Base-by-base conservation (phyloP, 1,140 invertebrate genomes). In the Drosophila nebulosa region DNA sequence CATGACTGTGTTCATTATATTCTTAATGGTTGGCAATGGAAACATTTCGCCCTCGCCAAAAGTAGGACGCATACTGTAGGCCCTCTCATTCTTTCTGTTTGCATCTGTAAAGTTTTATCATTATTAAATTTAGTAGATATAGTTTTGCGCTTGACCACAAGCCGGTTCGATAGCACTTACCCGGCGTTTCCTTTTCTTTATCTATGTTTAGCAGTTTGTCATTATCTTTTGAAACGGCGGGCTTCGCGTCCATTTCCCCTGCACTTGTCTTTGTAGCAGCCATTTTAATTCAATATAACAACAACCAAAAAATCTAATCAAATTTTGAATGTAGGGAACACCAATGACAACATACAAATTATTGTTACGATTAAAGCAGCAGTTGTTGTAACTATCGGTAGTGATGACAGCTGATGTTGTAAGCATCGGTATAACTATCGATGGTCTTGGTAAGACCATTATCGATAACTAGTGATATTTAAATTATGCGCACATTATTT, bases 21-120 rank as follows among this genome's bases (percentile, higher is more conserved):
- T 66, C 24, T 70, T 88, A 0, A 88, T 56, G 1, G 69, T 76
- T 16, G 83, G 83, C 64, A 88, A 58, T 1, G 83, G 83, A 53
- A 88, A 88, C 26, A 78, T 83, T 69, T 88, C 83, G 0, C 83
- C 84, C 61, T 88, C 83, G 0, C 83, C 83, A 62, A 88, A 88
- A 7, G 75, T 79, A 1, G 83, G 83, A 6, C 83, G 83, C 83
- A 88, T 89, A 53, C 75, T 88, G 65, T 89, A 88, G 0, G 84
- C 75, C 3, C 51, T 50, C 7, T 70, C 79, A 18, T 63, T 36
- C 5, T 68, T 68, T 30, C 65, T 53, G 36, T 62, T 59, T 2
- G 14, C 52, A 21, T 64, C 69, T 1, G 12, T 26, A 35, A 6
- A 26, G 14, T 14, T 18, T 18, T 21, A 10, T 9, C 1, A 21